Evolutionary conservation across 2,113 vertebrate species (phyloP).

Genomic region (Falcunculus frontatus): DNA sequence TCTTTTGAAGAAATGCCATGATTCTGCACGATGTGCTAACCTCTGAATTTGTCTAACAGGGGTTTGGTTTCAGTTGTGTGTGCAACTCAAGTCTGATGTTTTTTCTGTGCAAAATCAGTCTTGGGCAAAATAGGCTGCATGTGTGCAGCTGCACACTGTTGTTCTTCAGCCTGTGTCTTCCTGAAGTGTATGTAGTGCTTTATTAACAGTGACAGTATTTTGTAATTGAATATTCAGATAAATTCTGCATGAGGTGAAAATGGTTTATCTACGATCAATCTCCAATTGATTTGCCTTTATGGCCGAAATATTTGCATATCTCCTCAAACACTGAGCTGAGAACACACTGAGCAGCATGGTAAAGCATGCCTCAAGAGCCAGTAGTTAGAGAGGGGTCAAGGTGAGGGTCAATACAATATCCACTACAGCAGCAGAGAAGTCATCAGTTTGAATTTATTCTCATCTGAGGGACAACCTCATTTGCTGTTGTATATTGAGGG

Average conservation of each 20-base stretch:
- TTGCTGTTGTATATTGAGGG: not conserved
- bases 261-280: constrained; percentile 37
- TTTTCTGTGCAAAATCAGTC: not conserved
- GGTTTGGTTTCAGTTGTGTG: not conserved
- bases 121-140: not conserved
- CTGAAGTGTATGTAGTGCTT: not conserved
- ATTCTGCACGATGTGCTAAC: not conserved
- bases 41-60: not conserved
- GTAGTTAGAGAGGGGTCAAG: constrained; percentile 24
- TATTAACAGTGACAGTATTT: constrained; percentile 51
- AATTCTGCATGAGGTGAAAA: constrained; percentile 43
- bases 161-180: not conserved
- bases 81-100: not conserved
- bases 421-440: not conserved
- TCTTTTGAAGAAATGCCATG: not conserved
- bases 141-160: not conserved
- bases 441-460: constrained; percentile 44
- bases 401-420: constrained; percentile 26
- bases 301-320: constrained; percentile 21
- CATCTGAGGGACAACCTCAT: constrained; percentile 11
- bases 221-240: constrained; percentile 53
- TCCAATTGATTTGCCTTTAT: constrained; percentile 44
- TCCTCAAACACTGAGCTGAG: not conserved
- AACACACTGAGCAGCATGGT: not conserved
- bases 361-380: not conserved